Base-by-base conservation (phyloP, 2,888 invertebrate species). In the Agrilus cyanescens region DNA sequence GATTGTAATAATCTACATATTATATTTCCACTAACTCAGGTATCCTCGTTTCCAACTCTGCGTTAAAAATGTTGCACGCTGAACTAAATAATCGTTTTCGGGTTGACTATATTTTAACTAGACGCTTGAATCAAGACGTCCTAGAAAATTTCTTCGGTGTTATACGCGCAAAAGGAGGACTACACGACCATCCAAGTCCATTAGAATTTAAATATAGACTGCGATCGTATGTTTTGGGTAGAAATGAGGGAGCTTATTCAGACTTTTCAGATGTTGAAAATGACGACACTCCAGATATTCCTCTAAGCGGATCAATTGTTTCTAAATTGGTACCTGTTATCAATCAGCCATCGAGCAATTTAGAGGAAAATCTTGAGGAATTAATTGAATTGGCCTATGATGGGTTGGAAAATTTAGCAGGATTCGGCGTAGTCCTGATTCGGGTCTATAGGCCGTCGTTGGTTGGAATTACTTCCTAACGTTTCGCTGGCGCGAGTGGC, bases 331-430 rank as follows among this genome's bases (percentile, higher is more conserved):
- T n/a, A n/a, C n/a, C n/a, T n/a, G n/a, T n/a, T n/a, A n/a, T n/a
- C n/a, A n/a, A n/a, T n/a, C n/a, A n/a, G n/a, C n/a, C n/a, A n/a
- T n/a, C n/a, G n/a, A 30, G 32, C 6, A 13, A 32, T n/a, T 16
- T 3, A 39, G 39, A 39, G 12, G 20, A 32, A 37, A 33, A 20
- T 2, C 10, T 36, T n/a, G 12, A 37, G n/a, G 38, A 43, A 12
- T 34, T 47, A 36, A 16, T 20, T 37, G 44, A 44, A 20, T 14
- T 46, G 16, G 15, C 40, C 16, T 42, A 37, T 13, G 48, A 44
- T 35, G 48, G 41, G 33, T 34, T 48, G 15, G 44, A 48, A 36
- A 43, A 46, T 38, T 37, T 45, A 20, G 38, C 46, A 18, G 44
- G 43, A n/a, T 48, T 41, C 32, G n/a, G 20, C 32, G 13, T 14